Evolutionary conservation across 2,797 vertebrate species (phyloP), one percentile per base, ranked within the genome.

Genomic region (Catamblyrhynchus diadema): DNA sequence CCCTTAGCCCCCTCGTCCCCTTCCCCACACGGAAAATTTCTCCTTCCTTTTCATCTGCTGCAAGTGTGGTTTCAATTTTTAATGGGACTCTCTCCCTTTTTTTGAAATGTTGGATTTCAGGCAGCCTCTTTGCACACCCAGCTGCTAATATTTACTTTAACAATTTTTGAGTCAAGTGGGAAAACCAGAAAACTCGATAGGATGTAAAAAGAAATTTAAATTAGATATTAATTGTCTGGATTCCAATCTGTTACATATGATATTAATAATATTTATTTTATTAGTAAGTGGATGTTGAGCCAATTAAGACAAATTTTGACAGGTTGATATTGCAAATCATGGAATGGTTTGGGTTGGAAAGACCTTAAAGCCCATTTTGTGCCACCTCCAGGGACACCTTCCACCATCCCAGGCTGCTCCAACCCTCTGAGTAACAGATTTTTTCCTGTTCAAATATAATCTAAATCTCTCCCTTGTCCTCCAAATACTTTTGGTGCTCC

Each of bases 41-140:
- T 79, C 67, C 75, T 41, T 44, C 0, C 44, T 82, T 95, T 85
- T 89, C 64, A 44, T 47, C 35, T 18, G 48, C 71, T 70, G 28
- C 8, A 93, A 89, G 53, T 27, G 33, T 84, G 81, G n/a, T 92
- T 94, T 91, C 75, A 77, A 70, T 93, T 85, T 89, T 85, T 87
- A 67, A 85, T 22, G 64, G 64, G 45, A 47, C 27, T 35, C 39
- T 11, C 65, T 78, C 32, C 8, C 48, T 62, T 62, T 64, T 81
- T 27, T 10, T 28, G 50, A 53, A 61, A 41, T 10, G 32, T 0
- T 72, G 65, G 5, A 9, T 64, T 82, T 87, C 32, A 48, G 35
- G 81, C 81, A 90, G 64, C 41, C 65, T 53, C 65, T 77, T 3
- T 33, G 75, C 61, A 78, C 80, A 12, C 35, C 67, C 57, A 60